Percentiles rank a stretch among this genome's conserved stretches.
These are phyloP conservation scores for Brachyhypopomus gauderio DNA, from an alignment of 2,113 vertebrate species.

Conservation along the genomic window DNA sequence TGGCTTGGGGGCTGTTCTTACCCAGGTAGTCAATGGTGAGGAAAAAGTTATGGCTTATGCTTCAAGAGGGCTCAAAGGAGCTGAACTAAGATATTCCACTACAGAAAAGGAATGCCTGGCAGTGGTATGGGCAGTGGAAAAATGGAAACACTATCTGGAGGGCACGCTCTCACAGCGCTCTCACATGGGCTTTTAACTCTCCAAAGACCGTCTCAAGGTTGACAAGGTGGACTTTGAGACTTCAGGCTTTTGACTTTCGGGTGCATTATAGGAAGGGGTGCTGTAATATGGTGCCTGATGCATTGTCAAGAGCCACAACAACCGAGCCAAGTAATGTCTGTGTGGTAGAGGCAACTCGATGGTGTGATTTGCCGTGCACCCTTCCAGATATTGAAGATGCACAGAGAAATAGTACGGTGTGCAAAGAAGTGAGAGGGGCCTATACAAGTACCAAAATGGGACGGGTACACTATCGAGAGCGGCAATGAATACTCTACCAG, in stretches of 20 bases:
- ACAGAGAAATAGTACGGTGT: neutral
- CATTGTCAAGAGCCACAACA: conserved; percentile 9
- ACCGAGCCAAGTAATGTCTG: too few species aligned
- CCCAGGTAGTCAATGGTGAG: neutral
- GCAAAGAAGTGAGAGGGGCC: neutral
- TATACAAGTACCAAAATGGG: too few species aligned
- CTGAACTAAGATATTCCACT: conserved; percentile 4
- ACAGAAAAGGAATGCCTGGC: conserved; percentile 13
- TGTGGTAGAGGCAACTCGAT: too few species aligned
- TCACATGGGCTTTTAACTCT: conserved; percentile 12
- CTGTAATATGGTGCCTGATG: conserved; percentile 9
- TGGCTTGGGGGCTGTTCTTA: conserved; percentile 13
- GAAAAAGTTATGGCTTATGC: conserved; percentile 40
- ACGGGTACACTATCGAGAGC: neutral
- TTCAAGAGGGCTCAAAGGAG: neutral
- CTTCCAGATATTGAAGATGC: neutral
- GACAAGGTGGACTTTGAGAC: conserved; percentile 9
- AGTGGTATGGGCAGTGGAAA: neutral
- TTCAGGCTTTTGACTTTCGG: conserved; percentile 21
- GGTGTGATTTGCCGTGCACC: too few species aligned
- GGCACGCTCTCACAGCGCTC: neutral
- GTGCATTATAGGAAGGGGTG: conserved; percentile 19
- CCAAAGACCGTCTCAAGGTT: neutral
- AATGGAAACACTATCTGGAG: conserved; percentile 27
- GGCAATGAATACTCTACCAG: neutral